Conservation (phyloP, 2,797 vertebrate genomes). For the Esox masquinongy region DNA sequence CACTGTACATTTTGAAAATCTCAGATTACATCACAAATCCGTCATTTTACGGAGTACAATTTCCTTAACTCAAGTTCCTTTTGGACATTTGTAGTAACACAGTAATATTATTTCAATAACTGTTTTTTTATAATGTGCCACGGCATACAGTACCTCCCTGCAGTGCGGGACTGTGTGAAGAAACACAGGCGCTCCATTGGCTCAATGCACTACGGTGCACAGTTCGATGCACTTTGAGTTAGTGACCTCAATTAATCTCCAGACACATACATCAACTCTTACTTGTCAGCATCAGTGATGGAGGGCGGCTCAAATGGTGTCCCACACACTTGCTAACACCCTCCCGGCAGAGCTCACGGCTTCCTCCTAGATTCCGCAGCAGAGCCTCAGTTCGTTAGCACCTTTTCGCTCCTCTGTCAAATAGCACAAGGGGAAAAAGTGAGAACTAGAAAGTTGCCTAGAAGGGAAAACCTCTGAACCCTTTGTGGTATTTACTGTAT, state of each 20-base stretch:
- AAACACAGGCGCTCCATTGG: not conserved
- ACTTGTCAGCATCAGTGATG: not conserved
- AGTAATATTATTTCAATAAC: not conserved
- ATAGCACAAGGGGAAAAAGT: slow-evolving; percentile 11
- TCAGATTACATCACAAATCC: not conserved
- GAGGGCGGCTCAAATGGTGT: not conserved
- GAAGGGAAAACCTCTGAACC: not conserved
- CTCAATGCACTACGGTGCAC: not conserved
- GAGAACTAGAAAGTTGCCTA: slow-evolving; percentile 6
- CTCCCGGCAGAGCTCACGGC: not conserved
- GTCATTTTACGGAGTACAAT: not conserved
- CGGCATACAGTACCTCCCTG: too few relatives aligned
- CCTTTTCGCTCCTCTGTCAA: not conserved
- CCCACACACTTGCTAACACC: not conserved
- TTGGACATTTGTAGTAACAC: not conserved
- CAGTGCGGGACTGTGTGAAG: not conserved
- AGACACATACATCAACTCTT: not conserved
- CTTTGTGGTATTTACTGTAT: not conserved
- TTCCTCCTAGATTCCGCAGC: not conserved
- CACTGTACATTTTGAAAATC: not conserved
- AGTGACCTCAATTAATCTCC: not conserved
- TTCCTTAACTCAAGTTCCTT: not conserved
- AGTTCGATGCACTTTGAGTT: not conserved
- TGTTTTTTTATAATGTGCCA: not conserved
- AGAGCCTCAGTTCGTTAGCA: not conserved